Conservation (phyloP, 2,113 vertebrate genomes). For the Ictidomys tridecemlineatus region DNA sequence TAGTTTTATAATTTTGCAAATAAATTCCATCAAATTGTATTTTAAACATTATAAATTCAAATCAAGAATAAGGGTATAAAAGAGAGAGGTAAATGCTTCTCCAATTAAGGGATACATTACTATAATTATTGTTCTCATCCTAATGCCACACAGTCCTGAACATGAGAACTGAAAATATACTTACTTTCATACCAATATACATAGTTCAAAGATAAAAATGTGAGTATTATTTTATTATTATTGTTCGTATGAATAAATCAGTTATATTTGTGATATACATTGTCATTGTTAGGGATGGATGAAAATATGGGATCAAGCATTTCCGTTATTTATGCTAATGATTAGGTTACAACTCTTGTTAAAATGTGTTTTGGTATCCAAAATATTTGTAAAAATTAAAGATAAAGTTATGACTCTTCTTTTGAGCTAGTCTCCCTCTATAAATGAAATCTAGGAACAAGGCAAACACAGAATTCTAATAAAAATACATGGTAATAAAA, state of each 20-base stretch:
- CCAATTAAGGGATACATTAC: neutral
- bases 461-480: neutral
- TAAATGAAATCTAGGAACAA: neutral
- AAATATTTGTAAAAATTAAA: constrained; percentile 27
- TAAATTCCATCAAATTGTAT: neutral
- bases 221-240: neutral
- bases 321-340: neutral
- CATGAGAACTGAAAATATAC: neutral
- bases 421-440: neutral
- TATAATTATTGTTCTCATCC: neutral
- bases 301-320: neutral
- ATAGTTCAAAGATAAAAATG: neutral
- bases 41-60: constrained; percentile 8
- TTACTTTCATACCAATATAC: neutral
- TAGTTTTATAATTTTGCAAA: neutral
- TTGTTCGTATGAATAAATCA: neutral
- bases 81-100: neutral
- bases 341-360: neutral
- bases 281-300: neutral
- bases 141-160: neutral
- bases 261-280: neutral
- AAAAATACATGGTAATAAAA: neutral
- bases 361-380: neutral
- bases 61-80: neutral
- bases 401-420: neutral